Percentiles rank a stretch among this genome's conserved stretches.
These are phyloP conservation scores for Emydoidea blandingii DNA, from an alignment of 2,797 vertebrate species.

Conservation along the genomic window DNA sequence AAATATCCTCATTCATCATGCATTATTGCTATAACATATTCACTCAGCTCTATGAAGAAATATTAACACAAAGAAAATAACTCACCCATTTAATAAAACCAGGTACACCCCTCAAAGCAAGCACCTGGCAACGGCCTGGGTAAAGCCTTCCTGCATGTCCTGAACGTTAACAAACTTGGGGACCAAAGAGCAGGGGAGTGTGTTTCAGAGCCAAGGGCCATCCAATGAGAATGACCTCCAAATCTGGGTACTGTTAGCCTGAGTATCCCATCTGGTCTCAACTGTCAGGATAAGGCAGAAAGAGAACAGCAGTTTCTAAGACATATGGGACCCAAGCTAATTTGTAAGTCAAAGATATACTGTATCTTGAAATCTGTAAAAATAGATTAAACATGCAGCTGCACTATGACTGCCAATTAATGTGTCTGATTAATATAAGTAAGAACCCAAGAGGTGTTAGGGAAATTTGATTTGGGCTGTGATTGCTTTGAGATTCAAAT, in stretches of 20 bases:
- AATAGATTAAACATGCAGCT: slow-evolving; percentile 57
- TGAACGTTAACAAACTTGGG: neutral
- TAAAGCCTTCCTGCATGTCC: neutral
- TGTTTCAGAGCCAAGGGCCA: neutral
- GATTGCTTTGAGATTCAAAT: slow-evolving; percentile 55
- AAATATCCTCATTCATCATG: neutral
- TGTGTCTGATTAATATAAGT: slow-evolving; percentile 57
- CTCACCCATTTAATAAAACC: neutral
- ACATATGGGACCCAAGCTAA: slow-evolving; percentile 16
- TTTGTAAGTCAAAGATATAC: slow-evolving; percentile 62
- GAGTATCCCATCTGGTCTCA: slow-evolving; percentile 21
- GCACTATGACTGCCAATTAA: slow-evolving; percentile 53
- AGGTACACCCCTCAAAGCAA: neutral
- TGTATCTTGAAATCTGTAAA: slow-evolving; percentile 63
- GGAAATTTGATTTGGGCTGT: slow-evolving; percentile 61
- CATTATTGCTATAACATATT: neutral
- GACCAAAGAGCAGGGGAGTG: neutral
- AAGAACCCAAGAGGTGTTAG: slow-evolving; percentile 50
- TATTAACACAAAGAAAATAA: neutral
- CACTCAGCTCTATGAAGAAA: neutral
- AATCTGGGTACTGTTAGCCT: slow-evolving; percentile 15
- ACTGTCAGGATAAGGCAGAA: slow-evolving; percentile 36
- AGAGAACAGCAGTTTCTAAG: neutral
- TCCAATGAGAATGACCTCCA: slow-evolving; percentile 33
- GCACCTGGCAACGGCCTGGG: neutral